Conservation (phyloP, 2,113 vertebrate species). For the Galemys pyrenaicus region DNA sequence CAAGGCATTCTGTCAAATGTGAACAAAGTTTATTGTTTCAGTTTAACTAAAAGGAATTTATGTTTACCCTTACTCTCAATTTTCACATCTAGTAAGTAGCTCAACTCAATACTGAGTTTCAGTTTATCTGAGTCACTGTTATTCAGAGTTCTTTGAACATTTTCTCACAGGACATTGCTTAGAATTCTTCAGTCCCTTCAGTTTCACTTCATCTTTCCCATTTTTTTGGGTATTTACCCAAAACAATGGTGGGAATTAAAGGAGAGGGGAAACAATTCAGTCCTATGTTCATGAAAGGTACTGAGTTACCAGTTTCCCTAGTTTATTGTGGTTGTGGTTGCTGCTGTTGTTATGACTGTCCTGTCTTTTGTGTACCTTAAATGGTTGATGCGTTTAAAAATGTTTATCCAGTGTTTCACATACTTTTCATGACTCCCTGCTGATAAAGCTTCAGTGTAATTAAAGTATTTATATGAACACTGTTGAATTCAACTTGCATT, state of each 20-base stretch:
- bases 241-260: conserved; percentile 49
- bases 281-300: neutral
- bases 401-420: conserved; percentile 48
- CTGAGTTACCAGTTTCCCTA: neutral
- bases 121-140: neutral
- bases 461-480: conserved; percentile 71
- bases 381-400: conserved; percentile 64
- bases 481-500: conserved; percentile 63
- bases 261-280: conserved; percentile 10
- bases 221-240: conserved; percentile 8
- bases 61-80: neutral
- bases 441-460: conserved; percentile 59
- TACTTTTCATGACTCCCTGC: conserved; percentile 62
- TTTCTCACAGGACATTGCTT: neutral
- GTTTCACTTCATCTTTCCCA: conserved; percentile 38
- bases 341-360: conserved; percentile 2
- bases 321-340: neutral
- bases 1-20: neutral
- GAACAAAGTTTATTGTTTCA: neutral
- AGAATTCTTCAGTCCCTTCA: neutral
- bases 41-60: neutral
- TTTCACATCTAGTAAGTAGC: neutral
- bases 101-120: neutral
- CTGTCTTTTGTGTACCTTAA: conserved; percentile 54
- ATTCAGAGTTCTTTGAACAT: neutral